phyloP scores from a whole-genome alignment of 2,797 vertebrate genomes.

The Dromococcyx pavoninus region DNA sequence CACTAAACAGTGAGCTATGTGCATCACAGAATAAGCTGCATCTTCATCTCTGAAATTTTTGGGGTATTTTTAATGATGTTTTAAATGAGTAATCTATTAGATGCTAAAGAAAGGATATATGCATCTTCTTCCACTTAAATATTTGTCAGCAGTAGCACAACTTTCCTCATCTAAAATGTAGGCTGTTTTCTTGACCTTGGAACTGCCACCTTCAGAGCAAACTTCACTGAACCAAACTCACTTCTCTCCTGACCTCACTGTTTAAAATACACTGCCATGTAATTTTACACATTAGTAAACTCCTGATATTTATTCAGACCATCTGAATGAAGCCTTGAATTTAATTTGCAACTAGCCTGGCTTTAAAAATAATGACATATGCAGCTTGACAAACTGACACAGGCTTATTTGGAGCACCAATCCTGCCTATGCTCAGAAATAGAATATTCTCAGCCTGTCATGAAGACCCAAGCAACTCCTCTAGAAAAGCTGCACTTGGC shows the following conservation, averaged over 20 bases:
- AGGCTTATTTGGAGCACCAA: rapidly evolving
- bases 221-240: not conserved
- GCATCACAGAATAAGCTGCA: not conserved
- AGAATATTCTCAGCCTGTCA: not conserved
- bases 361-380: too few relatives aligned
- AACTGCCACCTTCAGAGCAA: not conserved
- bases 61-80: not conserved
- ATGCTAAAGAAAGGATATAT: not conserved
- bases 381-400: not conserved
- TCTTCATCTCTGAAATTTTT: not conserved
- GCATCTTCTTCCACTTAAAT: not conserved
- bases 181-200: not conserved
- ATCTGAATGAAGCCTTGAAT: not conserved
- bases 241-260: not conserved
- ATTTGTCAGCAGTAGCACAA: not conserved
- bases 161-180: not conserved
- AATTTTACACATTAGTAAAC: not conserved
- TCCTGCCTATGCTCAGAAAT: not conserved
- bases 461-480: not conserved
- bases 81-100: not conserved
- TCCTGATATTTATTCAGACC: not conserved
- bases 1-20: not conserved
- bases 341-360: not conserved
- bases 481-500: not conserved
- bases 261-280: not conserved